Evolutionary conservation across 2,888 invertebrate genomes (phyloP), one percentile per base, ranked within the genome.

Genomic region (Lithophane leautieri): DNA sequence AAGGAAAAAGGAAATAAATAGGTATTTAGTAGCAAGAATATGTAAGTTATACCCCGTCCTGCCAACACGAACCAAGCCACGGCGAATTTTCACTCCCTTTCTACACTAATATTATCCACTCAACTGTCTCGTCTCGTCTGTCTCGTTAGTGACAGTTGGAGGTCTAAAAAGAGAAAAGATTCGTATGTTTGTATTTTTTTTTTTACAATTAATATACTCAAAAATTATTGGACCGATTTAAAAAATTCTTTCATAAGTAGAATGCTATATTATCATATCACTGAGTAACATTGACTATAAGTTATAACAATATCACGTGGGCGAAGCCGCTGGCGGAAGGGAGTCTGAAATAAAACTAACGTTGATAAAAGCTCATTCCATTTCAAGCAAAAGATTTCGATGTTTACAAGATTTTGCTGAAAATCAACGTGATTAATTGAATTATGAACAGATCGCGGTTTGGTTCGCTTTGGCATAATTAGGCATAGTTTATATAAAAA

Each of bases 1-100:
- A 91, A 83, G 16, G 88, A 80, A 73, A 67, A 85, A 70, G 65
- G 67, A 77, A 69, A 76, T 14, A 52, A 50, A 58, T 6, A 19
- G 0, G 22, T 52, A 56, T 70, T 80, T 50, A 81, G 40, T 56
- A 50, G 60, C 22, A n/a, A 62, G 44, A 34, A n/a, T 25, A 52
- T 16, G 34, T 50, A 50, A 47, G 14, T 54, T n/a, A 19, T 25
- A 52, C 50, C n/a, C 16, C 16, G 1, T 63, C 19, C 73, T 58
- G 42, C n/a, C 16, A 80, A 25, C 52, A 34, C 12, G 12, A 58
- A 73, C 44, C 19, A 79, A 62, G 3, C 19, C 7, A 25, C 19
- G 34, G 16, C 50, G 6, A 50, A n/a, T 61, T 28, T 19, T 19
- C 6, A 72, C 1, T 4, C 8, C 6, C 19, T n/a, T 44, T 34